phyloP scores from a whole-genome alignment of 2,888 invertebrate species.

The Isotomurus palustris region DNA sequence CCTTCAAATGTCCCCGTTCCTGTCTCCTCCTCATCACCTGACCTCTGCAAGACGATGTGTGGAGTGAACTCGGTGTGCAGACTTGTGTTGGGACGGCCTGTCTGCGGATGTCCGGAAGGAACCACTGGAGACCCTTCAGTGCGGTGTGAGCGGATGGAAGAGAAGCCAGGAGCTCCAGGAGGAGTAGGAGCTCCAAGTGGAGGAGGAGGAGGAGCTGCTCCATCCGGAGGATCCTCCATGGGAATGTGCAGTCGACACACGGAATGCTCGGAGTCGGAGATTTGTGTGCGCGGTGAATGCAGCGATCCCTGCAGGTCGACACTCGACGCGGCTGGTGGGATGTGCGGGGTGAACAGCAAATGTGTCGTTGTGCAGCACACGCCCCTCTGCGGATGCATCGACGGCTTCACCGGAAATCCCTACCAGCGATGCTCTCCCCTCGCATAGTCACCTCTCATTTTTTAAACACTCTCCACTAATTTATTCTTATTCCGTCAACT shows the following conservation, averaged over 20 bases:
- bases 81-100: slow-evolving; percentile 25
- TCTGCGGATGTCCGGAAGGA: slow-evolving; percentile 41
- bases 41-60: slow-evolving; percentile 35
- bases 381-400: slow-evolving; percentile 33
- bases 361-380: slow-evolving; percentile 41
- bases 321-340: background rate
- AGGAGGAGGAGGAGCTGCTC: background rate
- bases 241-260: slow-evolving; percentile 34
- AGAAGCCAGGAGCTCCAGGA: background rate
- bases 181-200: no score
- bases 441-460: no score
- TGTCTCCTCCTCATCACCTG: background rate
- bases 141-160: slow-evolving; percentile 24
- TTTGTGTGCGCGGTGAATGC: slow-evolving; percentile 37
- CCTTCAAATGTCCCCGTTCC: slow-evolving; percentile 6
- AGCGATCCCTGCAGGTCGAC: slow-evolving; percentile 34
- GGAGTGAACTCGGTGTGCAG: slow-evolving; percentile 41
- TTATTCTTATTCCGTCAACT: no score
- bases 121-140: slow-evolving; percentile 40
- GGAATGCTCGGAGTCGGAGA: slow-evolving; percentile 34
- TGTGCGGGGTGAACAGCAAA: slow-evolving; percentile 38
- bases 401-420: slow-evolving; percentile 39
- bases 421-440: slow-evolving; percentile 40
- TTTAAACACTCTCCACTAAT: no score
- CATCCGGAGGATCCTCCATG: slow-evolving; percentile 5